Base-by-base conservation (phyloP, 2,113 vertebrate species). In the Hepsetus odoe region DNA sequence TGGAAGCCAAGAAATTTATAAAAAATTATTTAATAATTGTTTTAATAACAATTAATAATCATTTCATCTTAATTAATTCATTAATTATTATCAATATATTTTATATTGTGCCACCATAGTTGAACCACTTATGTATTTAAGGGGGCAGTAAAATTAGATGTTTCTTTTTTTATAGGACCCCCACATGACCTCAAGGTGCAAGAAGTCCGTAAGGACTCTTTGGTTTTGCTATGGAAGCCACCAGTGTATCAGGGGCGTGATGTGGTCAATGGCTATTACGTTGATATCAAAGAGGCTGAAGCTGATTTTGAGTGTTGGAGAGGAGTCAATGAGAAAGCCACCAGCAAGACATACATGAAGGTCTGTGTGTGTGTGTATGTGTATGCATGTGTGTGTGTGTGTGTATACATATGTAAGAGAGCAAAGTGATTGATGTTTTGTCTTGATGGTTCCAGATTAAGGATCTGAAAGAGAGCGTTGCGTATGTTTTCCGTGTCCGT, bases 401-500 rank as follows among this genome's bases (percentile, higher is more conserved):
- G 6, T 11, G 1, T 46, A 6, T 24, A 14, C 42, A 44, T 33
- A 46, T 26, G n/a, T 18, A 73, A 35, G 24, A 64, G 14, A 62
- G 32, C 13, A 40, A 38, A 16, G 2, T 72, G 22, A 75, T 26
- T 61, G 1, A 16, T 67, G 6, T 3, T 84, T 26, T 83, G 73
- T 87, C 69, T 85, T 70, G 13, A 77, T 79, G 28, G 74, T 38
- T 32, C 13, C 86, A 99, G 97, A 91, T 98, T 24, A 85, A 86
- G 82, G 90, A 90, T 79, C 90, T 99, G 72, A 91, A 91, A 30
- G 94, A 95, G 80, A 94, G 94, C 1, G 89, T 89, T 80, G 88
- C 87, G 49, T 99, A 96, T 0, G 91, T 99, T 80, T 96, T 99
- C 84, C 95, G 97, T 0, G 96, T 99, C 61, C 92, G 97, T 12